Conservation (phyloP, 2,888 invertebrate species). For the Acrobasis consociella region DNA sequence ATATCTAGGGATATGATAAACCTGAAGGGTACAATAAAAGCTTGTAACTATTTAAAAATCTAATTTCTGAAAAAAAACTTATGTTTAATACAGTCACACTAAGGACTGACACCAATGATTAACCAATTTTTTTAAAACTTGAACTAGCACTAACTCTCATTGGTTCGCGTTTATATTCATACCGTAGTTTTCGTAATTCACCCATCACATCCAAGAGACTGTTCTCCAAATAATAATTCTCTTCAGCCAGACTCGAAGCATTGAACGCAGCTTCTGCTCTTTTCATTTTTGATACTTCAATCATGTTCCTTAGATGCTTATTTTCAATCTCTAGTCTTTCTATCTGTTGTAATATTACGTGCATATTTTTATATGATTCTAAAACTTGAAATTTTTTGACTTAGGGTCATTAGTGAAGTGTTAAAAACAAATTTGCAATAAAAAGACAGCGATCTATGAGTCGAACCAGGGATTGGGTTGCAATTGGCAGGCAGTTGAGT, state of each 20-base stretch:
- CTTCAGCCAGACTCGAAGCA: conserved; percentile 55
- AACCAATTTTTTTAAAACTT: too few relatives aligned
- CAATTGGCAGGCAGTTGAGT: too few relatives aligned
- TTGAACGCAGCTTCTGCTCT: conserved; percentile 55
- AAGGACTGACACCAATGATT: too few relatives aligned
- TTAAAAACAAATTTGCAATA: too few relatives aligned
- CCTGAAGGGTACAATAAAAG: too few relatives aligned
- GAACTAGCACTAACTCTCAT: neutral
- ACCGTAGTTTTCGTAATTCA: conserved; percentile 46
- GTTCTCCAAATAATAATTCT: conserved; percentile 59
- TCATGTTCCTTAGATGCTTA: conserved; percentile 45
- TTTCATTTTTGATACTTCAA: conserved; percentile 49
- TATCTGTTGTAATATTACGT: conserved; percentile 35
- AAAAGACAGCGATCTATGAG: too few relatives aligned
- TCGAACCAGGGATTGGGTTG: too few relatives aligned
- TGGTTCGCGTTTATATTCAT: neutral
- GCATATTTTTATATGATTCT: conserved; percentile 30
- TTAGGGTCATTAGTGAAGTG: neutral
- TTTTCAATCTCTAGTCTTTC: conserved; percentile 51
- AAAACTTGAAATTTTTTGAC: neutral
- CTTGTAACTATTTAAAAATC: too few relatives aligned
- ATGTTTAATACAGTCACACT: too few relatives aligned
- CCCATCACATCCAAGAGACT: conserved; percentile 45
- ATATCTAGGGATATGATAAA: too few relatives aligned
- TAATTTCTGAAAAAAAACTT: too few relatives aligned